phyloP scores from a whole-genome alignment of 2,113 vertebrate genomes.

The Fregetta grallaria region DNA sequence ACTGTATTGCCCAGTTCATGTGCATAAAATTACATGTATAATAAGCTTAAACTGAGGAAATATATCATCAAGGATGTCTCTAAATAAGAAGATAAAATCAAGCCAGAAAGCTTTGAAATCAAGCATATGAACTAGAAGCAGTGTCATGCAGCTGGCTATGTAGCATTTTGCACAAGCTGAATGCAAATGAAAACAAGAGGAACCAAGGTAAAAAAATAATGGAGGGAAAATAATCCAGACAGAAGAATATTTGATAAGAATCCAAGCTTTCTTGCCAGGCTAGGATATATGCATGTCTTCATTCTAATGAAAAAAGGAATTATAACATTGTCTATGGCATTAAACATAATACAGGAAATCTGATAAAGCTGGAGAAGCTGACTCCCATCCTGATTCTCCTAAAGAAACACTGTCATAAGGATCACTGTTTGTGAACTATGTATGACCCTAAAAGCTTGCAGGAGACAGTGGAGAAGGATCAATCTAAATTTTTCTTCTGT shows the following conservation, averaged over 20 bases:
- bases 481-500: constrained; percentile 1
- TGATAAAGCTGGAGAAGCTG: not conserved
- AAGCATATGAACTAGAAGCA: not conserved
- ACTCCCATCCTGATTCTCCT: not conserved
- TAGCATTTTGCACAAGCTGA: not conserved
- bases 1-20: not conserved
- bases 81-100: not conserved
- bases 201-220: not conserved
- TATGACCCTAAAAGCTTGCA: not conserved
- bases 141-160: not conserved
- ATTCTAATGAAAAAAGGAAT: constrained; percentile 25
- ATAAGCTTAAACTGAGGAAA: not conserved
- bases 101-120: not conserved
- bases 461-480: not conserved
- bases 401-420: not conserved
- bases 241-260: constrained; percentile 8
- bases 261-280: not conserved
- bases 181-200: not conserved
- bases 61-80: not conserved
- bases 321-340: not conserved
- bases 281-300: not conserved
- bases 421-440: not conserved
- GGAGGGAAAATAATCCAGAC: not conserved
- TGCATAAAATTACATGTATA: not conserved
- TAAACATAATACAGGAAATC: constrained; percentile 4